phyloP scores from a whole-genome alignment of 1,140 invertebrate species.

The Littorina saxatilis region DNA sequence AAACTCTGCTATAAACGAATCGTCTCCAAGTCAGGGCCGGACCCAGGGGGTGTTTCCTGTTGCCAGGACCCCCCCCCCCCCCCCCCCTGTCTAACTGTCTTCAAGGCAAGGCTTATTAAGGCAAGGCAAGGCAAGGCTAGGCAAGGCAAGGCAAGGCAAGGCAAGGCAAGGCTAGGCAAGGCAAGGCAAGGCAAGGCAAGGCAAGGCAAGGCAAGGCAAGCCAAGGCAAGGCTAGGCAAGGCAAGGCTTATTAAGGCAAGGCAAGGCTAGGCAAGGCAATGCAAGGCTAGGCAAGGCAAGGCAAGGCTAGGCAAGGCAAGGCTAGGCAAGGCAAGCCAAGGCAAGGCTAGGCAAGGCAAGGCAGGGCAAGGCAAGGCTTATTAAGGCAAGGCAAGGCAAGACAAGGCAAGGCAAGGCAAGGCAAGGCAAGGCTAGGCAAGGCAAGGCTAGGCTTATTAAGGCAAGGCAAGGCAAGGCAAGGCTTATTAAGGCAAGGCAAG shows the following conservation, averaged over 20 bases:
- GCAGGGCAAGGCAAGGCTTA: no score
- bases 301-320: neutral
- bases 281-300: neutral
- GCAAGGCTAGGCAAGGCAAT: neutral
- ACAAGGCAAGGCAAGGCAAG: slow-evolving; percentile 4
- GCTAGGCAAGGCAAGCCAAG: neutral
- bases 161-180: neutral
- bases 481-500: no score
- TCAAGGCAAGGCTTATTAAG: neutral
- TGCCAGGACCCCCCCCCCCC: no score
- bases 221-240: neutral
- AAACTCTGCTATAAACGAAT: no score
- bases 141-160: neutral
- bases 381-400: neutral
- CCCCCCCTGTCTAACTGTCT: no score
- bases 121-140: neutral
- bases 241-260: no score
- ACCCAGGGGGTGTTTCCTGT: no score
- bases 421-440: neutral
- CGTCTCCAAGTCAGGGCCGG: no score
- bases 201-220: neutral
- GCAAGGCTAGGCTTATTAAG: no score
- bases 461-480: no score
- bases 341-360: neutral
- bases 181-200: neutral